Base-by-base conservation (phyloP, 2,888 invertebrate species). In the Pollenia griseotomentosa region DNA sequence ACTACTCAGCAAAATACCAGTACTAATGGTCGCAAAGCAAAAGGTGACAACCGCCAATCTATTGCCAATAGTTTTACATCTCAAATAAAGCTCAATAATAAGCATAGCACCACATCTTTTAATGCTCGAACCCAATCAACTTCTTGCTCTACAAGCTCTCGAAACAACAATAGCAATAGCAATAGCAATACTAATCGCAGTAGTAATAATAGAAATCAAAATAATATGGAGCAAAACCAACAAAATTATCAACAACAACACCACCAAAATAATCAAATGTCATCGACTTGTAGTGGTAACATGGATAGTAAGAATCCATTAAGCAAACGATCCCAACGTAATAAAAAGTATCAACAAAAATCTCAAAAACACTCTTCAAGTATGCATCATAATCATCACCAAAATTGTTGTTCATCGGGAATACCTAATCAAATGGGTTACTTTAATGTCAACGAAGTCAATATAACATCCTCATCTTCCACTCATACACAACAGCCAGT, bases 351-450 rank as follows among this genome's bases (percentile, higher is more conserved):
- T 81, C 81, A 86, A 42, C 89, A 89, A 83, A 89, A 89, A 77
- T 88, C 84, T 57, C 88, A 88, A 51, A 89, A 89, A 11, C 23
- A 23, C 4, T 44, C 73, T 6, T 51, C 55, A 55, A 77, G 66
- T n/a, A 46, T 75, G 65, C 71, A 82, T 51, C 51, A 53, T 44
- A 74, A 33, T 14, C 71, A 75, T 70, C 71, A 88, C 59, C 87
- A 88, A 77, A 92, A 92, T 86, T 88, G 86, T 59, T 90, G 91
- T 80, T 74, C 79, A 23, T 90, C 90, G 59, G 92, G 92, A 73
- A 92, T 92, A 89, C 92, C 92, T 66, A 89, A 90, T 73, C 89
- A 92, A 73, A 92, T 92, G 92, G 92, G 92, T 44, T 92, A 92
- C 88, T 92, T 92, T 70, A 91, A 92, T 89, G 90, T 91, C 66